Conservation (phyloP, 2,888 invertebrate genomes). For the Luperina testacea region DNA sequence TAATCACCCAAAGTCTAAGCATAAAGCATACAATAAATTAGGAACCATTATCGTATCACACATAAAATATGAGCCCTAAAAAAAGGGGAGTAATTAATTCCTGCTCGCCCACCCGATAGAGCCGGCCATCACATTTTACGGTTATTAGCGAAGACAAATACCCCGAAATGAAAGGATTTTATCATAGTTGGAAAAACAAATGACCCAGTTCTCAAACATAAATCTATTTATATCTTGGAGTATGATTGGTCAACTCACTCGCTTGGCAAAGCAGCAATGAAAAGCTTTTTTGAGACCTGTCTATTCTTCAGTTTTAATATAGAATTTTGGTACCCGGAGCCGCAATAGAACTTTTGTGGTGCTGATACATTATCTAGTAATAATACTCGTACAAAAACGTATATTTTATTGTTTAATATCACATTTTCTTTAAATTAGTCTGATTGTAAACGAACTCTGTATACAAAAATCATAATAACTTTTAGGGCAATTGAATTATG, state of each 20-base stretch:
- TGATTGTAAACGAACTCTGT: no score
- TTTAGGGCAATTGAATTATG: no score
- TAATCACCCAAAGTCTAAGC: neutral
- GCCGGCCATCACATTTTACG: slow-evolving; percentile 67
- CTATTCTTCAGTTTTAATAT: neutral
- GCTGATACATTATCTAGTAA: no score
- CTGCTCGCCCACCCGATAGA: slow-evolving; percentile 55
- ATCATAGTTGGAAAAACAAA: slow-evolving; percentile 54
- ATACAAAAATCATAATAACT: no score
- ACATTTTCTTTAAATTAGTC: no score
- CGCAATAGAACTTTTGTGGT: no score
- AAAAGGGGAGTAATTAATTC: slow-evolving; percentile 67
- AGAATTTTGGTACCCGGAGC: no score
- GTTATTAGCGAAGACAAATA: slow-evolving; percentile 63
- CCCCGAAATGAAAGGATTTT: slow-evolving; percentile 58
- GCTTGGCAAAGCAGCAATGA: neutral
- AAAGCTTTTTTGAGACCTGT: neutral
- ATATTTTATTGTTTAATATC: no score
- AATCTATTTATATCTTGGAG: slow-evolving; percentile 50
- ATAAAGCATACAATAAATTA: slow-evolving; percentile 50
- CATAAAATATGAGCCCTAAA: slow-evolving; percentile 61
- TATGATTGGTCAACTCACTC: slow-evolving; percentile 11
- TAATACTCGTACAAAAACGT: no score
- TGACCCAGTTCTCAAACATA: slow-evolving; percentile 38
- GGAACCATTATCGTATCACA: slow-evolving; percentile 50